Conservation (phyloP, 2,113 vertebrate species). For the Furnarius figulus region DNA sequence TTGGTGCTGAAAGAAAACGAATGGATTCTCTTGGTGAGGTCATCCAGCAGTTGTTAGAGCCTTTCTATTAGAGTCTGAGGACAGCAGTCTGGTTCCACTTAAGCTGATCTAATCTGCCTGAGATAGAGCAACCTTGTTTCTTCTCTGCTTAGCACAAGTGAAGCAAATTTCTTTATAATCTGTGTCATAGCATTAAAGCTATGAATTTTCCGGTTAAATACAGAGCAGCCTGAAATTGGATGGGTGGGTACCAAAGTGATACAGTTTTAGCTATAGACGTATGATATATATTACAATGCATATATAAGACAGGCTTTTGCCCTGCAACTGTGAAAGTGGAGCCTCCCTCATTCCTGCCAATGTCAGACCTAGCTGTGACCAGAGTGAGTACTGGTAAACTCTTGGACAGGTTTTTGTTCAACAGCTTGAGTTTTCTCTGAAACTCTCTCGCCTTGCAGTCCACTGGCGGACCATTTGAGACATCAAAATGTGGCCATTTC, state of each 20-base stretch:
- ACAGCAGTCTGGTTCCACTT: neutral
- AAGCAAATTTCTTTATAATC: neutral
- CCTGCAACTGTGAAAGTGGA: neutral
- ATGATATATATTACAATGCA: neutral
- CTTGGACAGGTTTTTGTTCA: neutral
- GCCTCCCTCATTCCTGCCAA: neutral
- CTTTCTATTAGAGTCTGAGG: neutral
- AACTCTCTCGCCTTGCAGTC: neutral
- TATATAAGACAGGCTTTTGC: neutral
- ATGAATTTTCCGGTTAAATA: neutral
- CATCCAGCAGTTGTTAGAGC: neutral
- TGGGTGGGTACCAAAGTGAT: neutral
- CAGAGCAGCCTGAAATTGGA: neutral
- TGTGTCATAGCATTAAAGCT: neutral
- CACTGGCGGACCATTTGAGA: neutral
- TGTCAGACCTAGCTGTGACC: neutral
- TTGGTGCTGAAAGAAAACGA: accelerated
- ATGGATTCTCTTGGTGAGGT: neutral
- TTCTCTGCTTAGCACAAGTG: neutral
- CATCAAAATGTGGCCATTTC: neutral
- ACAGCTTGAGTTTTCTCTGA: neutral
- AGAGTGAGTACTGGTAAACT: neutral
- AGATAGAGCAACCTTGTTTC: neutral
- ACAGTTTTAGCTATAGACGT: neutral
- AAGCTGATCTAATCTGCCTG: neutral